Conservation (phyloP, 2,888 invertebrate genomes). For the Drosophila nr. perissopoda region DNA sequence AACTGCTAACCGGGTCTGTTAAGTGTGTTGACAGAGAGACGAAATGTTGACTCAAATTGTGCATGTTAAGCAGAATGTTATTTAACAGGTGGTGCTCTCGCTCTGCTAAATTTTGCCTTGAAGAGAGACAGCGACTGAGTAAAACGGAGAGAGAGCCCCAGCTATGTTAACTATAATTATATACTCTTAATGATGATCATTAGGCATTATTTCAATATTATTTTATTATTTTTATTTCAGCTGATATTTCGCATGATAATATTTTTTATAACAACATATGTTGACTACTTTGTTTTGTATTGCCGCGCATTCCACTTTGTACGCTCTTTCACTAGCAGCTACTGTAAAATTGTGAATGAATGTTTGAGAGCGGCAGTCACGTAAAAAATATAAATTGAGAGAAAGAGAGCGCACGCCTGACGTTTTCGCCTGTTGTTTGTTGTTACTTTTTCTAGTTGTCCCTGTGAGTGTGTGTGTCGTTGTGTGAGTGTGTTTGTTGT, state of each 20-base stretch:
- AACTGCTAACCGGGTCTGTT: slow-evolving; percentile 53
- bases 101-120: slow-evolving; percentile 26
- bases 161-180: slow-evolving; percentile 18
- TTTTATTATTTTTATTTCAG: neutral
- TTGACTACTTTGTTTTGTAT: slow-evolving; percentile 22
- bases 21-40: slow-evolving; percentile 20
- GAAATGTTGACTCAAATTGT: slow-evolving; percentile 53
- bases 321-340: slow-evolving; percentile 39
- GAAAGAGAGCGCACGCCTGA: slow-evolving; percentile 35
- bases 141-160: neutral
- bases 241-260: neutral
- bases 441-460: slow-evolving; percentile 45
- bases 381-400: slow-evolving; percentile 23
- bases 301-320: slow-evolving; percentile 39
- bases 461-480: slow-evolving; percentile 4
- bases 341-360: slow-evolving; percentile 58
- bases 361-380: slow-evolving; percentile 41
- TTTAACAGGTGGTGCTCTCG: slow-evolving; percentile 54
- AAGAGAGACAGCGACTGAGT: slow-evolving; percentile 1
- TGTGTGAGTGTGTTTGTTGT: slow-evolving; percentile 37
- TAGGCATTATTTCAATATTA: neutral
- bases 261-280: slow-evolving; percentile 40
- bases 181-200: slow-evolving; percentile 32
- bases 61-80: slow-evolving; percentile 50
- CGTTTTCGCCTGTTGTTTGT: slow-evolving; percentile 59